These are phyloP conservation scores for Ophion ellenae DNA, from an alignment of 2,888 invertebrate genomes.

Conservation along the genomic window DNA sequence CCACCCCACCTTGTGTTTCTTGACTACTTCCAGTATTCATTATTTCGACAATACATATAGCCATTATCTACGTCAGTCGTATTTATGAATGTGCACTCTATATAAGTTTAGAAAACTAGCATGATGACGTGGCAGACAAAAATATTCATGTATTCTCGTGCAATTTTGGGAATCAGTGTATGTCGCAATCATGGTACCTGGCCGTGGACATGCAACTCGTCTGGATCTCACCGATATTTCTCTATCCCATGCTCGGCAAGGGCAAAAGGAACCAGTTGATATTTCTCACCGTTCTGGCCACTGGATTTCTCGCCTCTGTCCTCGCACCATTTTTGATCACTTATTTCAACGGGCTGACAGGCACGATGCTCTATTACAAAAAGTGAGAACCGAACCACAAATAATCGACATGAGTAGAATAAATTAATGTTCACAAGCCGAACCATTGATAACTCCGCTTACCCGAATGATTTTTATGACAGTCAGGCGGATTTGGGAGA, in stretches of 20 bases:
- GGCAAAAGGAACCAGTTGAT: constrained; percentile 68
- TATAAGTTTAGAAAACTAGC: neutral
- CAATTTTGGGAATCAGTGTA: constrained; percentile 80
- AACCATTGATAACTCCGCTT: neutral
- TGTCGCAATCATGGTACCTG: constrained; percentile 86
- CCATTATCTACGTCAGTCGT: no score
- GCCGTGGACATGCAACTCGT: constrained; percentile 79
- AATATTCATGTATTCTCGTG: constrained; percentile 60
- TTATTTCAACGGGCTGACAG: constrained; percentile 72
- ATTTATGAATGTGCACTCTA: neutral
- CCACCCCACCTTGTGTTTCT: no score
- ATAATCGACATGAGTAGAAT: neutral
- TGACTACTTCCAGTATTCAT: neutral
- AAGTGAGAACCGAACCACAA: constrained; percentile 72
- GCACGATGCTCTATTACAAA: constrained; percentile 80
- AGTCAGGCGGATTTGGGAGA: constrained; percentile 71
- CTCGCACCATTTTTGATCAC: constrained; percentile 76
- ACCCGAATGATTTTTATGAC: constrained; percentile 9
- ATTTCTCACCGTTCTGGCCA: constrained; percentile 70
- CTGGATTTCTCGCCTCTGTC: constrained; percentile 73
- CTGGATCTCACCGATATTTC: constrained; percentile 79
- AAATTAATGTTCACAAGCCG: neutral
- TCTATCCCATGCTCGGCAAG: constrained; percentile 77
- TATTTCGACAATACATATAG: neutral
- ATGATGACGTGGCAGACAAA: neutral